Conservation (phyloP, 2,888 invertebrate species). For the Eumerus sabulonum region DNA sequence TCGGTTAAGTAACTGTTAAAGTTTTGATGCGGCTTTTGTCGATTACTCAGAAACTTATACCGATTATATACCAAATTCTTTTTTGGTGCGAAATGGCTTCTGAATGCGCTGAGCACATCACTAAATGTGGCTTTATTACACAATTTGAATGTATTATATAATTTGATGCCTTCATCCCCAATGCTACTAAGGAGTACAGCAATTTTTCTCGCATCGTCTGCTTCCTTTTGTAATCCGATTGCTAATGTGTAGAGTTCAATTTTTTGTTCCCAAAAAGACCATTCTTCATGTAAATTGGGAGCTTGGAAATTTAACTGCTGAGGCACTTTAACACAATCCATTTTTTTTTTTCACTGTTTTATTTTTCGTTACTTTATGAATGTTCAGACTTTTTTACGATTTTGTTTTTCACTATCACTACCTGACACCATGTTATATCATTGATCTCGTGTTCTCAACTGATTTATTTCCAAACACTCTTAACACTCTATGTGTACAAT, state of each 20-base stretch:
- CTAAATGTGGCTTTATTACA: neutral
- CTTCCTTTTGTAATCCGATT: neutral
- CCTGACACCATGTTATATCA: too few species aligned
- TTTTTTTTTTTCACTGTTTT: too few species aligned
- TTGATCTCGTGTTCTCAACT: too few species aligned
- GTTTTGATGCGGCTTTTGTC: conserved; percentile 12
- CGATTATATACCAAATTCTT: conserved; percentile 15
- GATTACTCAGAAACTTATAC: conserved; percentile 3
- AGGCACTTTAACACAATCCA: neutral
- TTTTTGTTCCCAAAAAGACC: conserved; percentile 7
- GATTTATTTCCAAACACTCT: too few species aligned
- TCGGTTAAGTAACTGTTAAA: neutral
- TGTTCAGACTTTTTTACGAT: too few species aligned
- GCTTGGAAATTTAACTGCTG: conserved; percentile 2
- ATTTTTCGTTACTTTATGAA: too few species aligned
- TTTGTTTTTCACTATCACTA: too few species aligned
- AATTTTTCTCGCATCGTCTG: conserved; percentile 7
- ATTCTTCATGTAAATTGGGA: neutral
- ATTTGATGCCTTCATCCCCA: conserved; percentile 12
- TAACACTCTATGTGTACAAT: too few species aligned
- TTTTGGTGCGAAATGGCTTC: conserved; percentile 15
- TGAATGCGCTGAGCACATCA: conserved; percentile 2
- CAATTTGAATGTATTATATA: conserved; percentile 14
- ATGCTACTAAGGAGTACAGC: conserved; percentile 15
- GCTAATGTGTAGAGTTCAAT: neutral